Evolutionary conservation across 2,888 invertebrate species (phyloP).

Genomic region (Trachelus stipa): DNA sequence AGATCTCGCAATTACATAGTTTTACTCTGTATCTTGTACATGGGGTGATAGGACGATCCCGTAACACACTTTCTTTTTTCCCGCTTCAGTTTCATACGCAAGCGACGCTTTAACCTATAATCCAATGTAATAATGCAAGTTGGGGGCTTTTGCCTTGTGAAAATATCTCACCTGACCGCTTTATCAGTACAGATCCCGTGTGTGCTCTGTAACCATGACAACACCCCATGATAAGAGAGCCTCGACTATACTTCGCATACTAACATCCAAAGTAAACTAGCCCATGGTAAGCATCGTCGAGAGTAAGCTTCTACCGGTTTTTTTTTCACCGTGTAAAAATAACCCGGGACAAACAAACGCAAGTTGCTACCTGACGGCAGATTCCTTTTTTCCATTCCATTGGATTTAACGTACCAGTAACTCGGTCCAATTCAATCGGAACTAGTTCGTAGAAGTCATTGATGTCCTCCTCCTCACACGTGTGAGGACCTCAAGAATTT

Average conservation of each 20-base stretch:
- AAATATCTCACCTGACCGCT: constrained; percentile 44
- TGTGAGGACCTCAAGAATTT: too few species aligned
- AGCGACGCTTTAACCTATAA: background rate
- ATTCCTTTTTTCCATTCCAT: background rate
- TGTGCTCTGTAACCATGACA: constrained; percentile 58
- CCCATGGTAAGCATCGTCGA: constrained; percentile 13
- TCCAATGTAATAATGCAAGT: constrained; percentile 11
- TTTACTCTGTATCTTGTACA: background rate
- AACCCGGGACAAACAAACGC: background rate
- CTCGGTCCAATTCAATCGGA: too few species aligned
- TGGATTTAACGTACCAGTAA: too few species aligned
- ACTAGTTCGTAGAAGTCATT: too few species aligned
- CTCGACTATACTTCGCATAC: constrained; percentile 17
- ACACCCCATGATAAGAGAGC: constrained; percentile 54
- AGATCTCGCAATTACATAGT: background rate
- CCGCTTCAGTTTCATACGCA: background rate
- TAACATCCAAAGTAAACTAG: constrained; percentile 28
- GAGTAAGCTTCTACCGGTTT: background rate
- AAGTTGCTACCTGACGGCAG: background rate
- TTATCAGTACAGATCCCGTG: constrained; percentile 54
- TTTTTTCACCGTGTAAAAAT: background rate
- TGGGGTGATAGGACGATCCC: background rate
- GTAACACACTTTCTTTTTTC: background rate
- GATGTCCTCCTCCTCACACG: too few species aligned
- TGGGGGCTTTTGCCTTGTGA: constrained; percentile 10